Evolutionary conservation across 2,888 invertebrate genomes (phyloP).

Genomic region (Bellardia bayeri): DNA sequence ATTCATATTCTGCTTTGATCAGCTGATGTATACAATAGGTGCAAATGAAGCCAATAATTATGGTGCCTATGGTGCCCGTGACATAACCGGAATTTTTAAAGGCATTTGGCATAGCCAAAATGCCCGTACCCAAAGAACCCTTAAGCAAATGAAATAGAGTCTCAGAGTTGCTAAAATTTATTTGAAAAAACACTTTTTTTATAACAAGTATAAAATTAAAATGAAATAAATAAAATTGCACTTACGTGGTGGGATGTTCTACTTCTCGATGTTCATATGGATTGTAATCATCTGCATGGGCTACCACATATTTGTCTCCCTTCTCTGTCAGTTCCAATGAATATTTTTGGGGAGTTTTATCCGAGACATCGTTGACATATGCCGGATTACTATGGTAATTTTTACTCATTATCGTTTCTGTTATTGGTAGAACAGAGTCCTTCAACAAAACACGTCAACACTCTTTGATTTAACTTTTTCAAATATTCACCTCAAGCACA

Average conservation of each 20-base stretch:
- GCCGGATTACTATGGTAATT: slow-evolving; percentile 83
- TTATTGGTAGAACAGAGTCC: slow-evolving; percentile 8
- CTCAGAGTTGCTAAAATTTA: slow-evolving; percentile 89
- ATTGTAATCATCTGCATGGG: slow-evolving; percentile 86
- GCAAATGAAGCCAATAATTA: slow-evolving; percentile 94
- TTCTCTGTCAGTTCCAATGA: slow-evolving; percentile 83
- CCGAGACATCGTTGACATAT: slow-evolving; percentile 81
- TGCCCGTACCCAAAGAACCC: slow-evolving; percentile 96
- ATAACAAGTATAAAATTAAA: not conserved
- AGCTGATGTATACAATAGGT: slow-evolving; percentile 97
- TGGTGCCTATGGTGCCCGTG: slow-evolving; percentile 91
- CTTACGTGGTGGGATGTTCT: slow-evolving; percentile 90
- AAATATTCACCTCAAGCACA: slow-evolving; percentile 64
- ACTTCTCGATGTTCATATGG: slow-evolving; percentile 89
- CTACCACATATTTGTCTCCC: slow-evolving; percentile 77
- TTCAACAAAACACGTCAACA: slow-evolving; percentile 56
- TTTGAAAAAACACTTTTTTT: not conserved
- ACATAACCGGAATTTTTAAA: slow-evolving; percentile 87
- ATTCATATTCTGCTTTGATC: slow-evolving; percentile 86
- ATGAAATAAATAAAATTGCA: slow-evolving; percentile 67
- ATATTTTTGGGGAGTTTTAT: slow-evolving; percentile 78
- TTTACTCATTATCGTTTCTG: slow-evolving; percentile 80
- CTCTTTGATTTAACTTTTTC: slow-evolving; percentile 50
- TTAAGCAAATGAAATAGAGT: slow-evolving; percentile 96
- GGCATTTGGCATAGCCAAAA: slow-evolving; percentile 93